Evolutionary conservation across 2,113 vertebrate genomes (phyloP), one percentile per base, ranked within the genome.

Genomic region (Orthonyx spaldingii): DNA sequence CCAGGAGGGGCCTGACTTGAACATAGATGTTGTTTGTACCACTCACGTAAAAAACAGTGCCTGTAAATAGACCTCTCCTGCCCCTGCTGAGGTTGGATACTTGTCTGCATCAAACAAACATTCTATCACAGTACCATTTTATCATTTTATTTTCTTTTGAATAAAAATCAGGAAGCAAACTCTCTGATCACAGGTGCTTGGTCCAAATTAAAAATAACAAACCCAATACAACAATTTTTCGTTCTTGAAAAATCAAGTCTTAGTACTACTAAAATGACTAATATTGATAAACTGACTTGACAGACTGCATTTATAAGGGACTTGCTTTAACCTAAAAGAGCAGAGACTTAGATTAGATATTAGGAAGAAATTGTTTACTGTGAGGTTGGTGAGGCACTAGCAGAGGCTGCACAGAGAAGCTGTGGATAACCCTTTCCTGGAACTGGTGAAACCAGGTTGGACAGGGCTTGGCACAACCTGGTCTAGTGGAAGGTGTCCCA

Each of bases 11-110:
- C 24, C 2, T 3, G 24, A 18, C 35, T n/a, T 19, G 30, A 28
- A 19, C 30, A n/a, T 8, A 41, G 64, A 41, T 9, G 18, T 22
- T 49, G 5, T 28, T n/a, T n/a, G 28, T 23, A 23, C 24, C 24
- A 18, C 19, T 28, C 1, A 0, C 28, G 35, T 28, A 28, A n/a
- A 11, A 9, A 49, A n/a, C 23, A 18, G 42, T 33, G n/a, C 30
- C 30, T 50, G 13, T 16, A n/a, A 55, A 56, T 32, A n/a, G 24
- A 28, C 15, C 3, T 50, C 21, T 27, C 30, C 10, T 52, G 26
- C 63, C 32, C 3, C 1, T 19, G 41, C 37, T 35, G 28, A 20
- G 66, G 13, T 8, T 30, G 56, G 32, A 35, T 13, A 7, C 13
- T 23, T 24, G 30, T 19, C 65, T 30, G 35, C 24, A 41, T 19